Percentiles rank a stretch among this genome's conserved stretches.
Evolutionary conservation across 2,888 invertebrate genomes (phyloP).

Genomic region (Folsomia manolachei): DNA sequence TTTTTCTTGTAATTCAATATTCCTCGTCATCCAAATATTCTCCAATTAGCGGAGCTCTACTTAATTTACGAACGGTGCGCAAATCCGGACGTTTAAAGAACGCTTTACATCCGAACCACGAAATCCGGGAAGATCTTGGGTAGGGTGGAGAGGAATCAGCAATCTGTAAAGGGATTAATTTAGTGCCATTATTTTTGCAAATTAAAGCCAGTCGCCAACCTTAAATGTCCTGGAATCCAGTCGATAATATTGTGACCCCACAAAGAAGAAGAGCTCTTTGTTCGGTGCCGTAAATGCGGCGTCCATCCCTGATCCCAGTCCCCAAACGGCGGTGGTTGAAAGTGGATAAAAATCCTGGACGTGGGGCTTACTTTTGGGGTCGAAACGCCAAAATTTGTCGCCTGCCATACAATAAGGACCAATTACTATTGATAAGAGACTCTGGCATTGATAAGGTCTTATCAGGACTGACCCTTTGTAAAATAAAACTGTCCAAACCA

Average conservation of each 20-base stretch:
- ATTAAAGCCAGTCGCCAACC: slow-evolving; percentile 6
- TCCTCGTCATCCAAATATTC: no score
- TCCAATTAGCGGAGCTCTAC: no score
- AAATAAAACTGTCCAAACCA: slow-evolving; percentile 42
- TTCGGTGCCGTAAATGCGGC: slow-evolving; percentile 31
- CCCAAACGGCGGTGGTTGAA: slow-evolving; percentile 14
- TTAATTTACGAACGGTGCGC: slow-evolving; percentile 23
- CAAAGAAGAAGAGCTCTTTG: slow-evolving; percentile 38
- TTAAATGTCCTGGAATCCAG: slow-evolving; percentile 32
- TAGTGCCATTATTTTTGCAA: not conserved
- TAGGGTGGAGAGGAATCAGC: slow-evolving; percentile 24
- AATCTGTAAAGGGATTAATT: slow-evolving; percentile 20
- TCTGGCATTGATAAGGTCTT: no score
- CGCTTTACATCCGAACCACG: slow-evolving; percentile 37
- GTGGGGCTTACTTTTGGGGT: slow-evolving; percentile 25
- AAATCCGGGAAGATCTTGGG: slow-evolving; percentile 26
- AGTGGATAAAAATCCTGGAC: slow-evolving; percentile 27
- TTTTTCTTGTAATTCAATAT: no score
- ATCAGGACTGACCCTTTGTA: slow-evolving; percentile 39
- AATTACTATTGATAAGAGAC: no score
- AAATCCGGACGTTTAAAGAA: slow-evolving; percentile 18
- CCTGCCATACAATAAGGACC: no score
- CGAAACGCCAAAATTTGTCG: slow-evolving; percentile 36
- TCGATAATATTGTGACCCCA: slow-evolving; percentile 31
- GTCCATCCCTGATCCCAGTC: slow-evolving; percentile 20